Conservation (phyloP, 2,797 vertebrate species). For the Rhinichthys osculus region DNA sequence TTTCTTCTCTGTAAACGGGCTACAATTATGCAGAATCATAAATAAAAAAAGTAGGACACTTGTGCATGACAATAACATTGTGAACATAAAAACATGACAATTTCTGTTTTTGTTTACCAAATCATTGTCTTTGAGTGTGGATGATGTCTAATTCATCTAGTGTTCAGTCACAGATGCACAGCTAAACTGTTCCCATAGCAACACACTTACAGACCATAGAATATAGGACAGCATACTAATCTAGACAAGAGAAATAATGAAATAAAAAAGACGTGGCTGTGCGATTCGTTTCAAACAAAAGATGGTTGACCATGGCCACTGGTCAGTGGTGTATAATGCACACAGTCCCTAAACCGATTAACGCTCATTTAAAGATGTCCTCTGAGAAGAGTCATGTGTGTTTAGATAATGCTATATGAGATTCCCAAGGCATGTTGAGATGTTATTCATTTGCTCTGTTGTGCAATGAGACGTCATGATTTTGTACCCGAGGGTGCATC, state of each 20-base stretch:
- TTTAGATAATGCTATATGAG: background rate
- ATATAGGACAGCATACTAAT: slow-evolving; percentile 36
- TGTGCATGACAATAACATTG: background rate
- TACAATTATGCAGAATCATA: background rate
- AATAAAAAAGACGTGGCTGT: background rate
- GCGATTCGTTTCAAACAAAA: background rate
- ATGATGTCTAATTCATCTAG: background rate
- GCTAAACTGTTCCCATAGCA: slow-evolving; percentile 59
- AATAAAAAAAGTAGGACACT: background rate
- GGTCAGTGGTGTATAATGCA: background rate
- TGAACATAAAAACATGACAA: background rate
- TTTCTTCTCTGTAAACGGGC: background rate
- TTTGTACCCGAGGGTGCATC: background rate
- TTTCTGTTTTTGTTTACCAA: background rate
- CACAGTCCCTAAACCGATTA: background rate
- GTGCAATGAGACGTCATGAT: background rate
- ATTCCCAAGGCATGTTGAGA: slow-evolving; percentile 22
- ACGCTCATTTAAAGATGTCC: background rate
- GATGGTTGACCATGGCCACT: background rate
- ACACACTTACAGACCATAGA: slow-evolving; percentile 48
- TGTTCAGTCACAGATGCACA: slow-evolving; percentile 7
- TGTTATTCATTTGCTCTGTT: background rate
- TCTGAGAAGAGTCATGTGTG: background rate
- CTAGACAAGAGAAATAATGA: background rate
- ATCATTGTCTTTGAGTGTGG: background rate